Evolutionary conservation across 2,113 vertebrate species (phyloP), one percentile per base, ranked within the genome.

Genomic region (Elgaria multicarinata): DNA sequence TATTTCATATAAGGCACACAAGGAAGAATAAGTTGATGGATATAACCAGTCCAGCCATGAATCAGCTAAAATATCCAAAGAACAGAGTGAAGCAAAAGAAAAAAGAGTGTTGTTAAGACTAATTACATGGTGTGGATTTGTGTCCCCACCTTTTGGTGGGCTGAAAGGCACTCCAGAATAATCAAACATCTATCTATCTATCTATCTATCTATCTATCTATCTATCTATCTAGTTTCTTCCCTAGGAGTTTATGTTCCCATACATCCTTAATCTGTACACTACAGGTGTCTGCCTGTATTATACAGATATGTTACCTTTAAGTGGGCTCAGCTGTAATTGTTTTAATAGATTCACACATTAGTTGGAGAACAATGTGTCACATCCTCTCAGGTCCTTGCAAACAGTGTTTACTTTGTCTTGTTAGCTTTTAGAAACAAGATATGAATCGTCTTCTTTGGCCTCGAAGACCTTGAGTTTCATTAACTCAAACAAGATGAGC

Each of bases 401-500:
- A 6, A 9, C 24, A 6, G 44, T 18, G 83, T 92, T 87, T 75
- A 80, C 18, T 87, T 66, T 36, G 7, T 58, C 69, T 93, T 88
- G 36, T 53, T 67, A 81, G 28, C 71, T 16, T 44, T 71, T 36
- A 58, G 42, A n/a, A 18, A 86, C 5, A 83, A 85, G 92, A 0
- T 7, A 36, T 1, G 16, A 10, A 86, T 86, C 87, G 85, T 50
- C 24, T 55, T 76, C 0, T 64, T 93, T 0, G 44, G 46, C 89
- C 91, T 88, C 26, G 0, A 24, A 83, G 22, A 26, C 36, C 3
- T 92, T 92, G 6, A n/a, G 7, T 89, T 87, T 76, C 26, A 89
- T 90, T 90, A 58, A 77, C 14, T 90, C 67, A 50, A 91, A 92
- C 16, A 58, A 91, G 86, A 12, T 55, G 44, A 94, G 26, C 2